Percentiles rank a stretch among this genome's conserved stretches.
These are phyloP conservation scores for Poecilia gillii DNA, from an alignment of 2,797 vertebrate genomes.

Conservation along the genomic window DNA sequence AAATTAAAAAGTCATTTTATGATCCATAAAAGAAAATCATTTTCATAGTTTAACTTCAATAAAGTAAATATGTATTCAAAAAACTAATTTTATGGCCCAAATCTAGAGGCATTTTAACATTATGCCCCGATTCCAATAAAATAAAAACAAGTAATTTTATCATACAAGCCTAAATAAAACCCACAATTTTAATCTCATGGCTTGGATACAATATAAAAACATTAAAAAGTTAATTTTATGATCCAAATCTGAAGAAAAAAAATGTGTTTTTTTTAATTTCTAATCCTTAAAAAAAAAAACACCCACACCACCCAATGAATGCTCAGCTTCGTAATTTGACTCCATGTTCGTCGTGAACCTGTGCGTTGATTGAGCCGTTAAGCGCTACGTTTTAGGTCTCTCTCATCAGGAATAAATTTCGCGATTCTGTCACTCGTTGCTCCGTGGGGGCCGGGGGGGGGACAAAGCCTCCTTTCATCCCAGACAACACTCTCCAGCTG, in stretches of 20 bases:
- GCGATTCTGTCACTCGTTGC: conserved; percentile 52
- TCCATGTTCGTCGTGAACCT: neutral
- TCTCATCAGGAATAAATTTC: conserved; percentile 39
- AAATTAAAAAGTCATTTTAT: too few relatives aligned
- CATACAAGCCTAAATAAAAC: neutral
- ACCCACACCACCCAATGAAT: neutral
- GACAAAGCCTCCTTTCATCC: conserved; percentile 71
- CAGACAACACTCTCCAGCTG: conserved; percentile 38
- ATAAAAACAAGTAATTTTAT: neutral
- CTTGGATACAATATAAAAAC: neutral
- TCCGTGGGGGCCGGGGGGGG: neutral
- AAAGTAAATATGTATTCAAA: neutral
- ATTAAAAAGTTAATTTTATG: neutral
- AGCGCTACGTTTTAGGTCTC: conserved; percentile 24
- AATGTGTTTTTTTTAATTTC: too few relatives aligned
- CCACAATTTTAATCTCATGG: neutral
- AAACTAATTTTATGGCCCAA: neutral
- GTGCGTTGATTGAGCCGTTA: conserved; percentile 8
- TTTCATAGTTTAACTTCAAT: too few relatives aligned
- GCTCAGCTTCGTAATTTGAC: neutral
- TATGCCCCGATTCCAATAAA: neutral
- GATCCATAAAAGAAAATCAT: too few relatives aligned
- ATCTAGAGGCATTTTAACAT: neutral
- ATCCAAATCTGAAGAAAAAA: neutral
- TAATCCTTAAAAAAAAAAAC: neutral